Base-by-base conservation (phyloP, 2,797 vertebrate genomes). In the Bradypodion ventrale region DNA sequence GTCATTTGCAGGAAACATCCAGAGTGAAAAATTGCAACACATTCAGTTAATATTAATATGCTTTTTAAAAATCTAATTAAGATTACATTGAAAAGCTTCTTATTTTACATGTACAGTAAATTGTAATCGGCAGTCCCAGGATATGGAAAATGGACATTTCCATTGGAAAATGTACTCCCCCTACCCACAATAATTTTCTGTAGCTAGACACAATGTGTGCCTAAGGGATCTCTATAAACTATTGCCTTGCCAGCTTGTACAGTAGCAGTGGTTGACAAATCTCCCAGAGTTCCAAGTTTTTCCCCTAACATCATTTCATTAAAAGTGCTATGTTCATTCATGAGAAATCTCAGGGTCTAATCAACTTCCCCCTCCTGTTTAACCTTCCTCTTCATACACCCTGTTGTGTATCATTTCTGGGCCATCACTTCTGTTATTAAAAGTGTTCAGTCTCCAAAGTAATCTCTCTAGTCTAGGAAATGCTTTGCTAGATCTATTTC, bases 351-450 rank as follows among this genome's bases (percentile, higher is more conserved):
- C 59, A 78, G n/a, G 23, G 46, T 21, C 66, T 74, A 13, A 56
- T 52, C 72, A 73, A 65, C n/a, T 15, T 69, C 35, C 56, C 21
- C 29, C 68, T 44, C 29, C 37, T 56, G 13, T 23, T 13, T 70
- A 65, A 35, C 69, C 60, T 80, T 80, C 78, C 6, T 56, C 46
- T 85, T 77, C 77, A 35, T 49, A 46, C 78, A 16, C 37, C 66
- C 75, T 59, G 69, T 44, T 46, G 59, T 78, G 75, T 29, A 83
- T 83, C 59, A 86, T 83, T 86, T 82, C 85, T 83, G 80, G 60
- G 52, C 75, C 85, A 86, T 83, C 85, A 74, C 69, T 86, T 83
- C 75, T 83, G 82, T 83, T 83, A 78, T 83, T 82, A 86, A 86
- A 86, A 78, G 82, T 83, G 68, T 82, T 83, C 68, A 86, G 35